Evolutionary conservation across 2,797 vertebrate species (phyloP).

Genomic region (Bradypodion ventrale): DNA sequence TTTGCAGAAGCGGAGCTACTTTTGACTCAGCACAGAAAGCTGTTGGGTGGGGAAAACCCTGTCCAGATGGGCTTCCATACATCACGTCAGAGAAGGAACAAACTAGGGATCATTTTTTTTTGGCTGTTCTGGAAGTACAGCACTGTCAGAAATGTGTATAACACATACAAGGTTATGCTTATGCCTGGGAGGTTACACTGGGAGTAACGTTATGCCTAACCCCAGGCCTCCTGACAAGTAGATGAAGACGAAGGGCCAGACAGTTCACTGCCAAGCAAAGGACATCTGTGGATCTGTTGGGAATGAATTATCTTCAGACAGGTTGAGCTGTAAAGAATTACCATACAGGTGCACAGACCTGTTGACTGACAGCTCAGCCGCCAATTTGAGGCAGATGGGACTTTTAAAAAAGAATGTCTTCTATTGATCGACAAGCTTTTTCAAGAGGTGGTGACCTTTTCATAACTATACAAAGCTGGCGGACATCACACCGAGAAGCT

Average conservation of each 20-base stretch:
- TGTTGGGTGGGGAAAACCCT: not conserved
- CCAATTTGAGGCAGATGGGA: not conserved
- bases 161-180: not conserved
- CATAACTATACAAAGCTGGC: slow-evolving; percentile 1
- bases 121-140: not conserved
- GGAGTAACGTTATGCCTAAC: slow-evolving; percentile 32
- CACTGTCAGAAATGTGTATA: not conserved
- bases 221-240: slow-evolving; percentile 40
- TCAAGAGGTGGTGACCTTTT: slow-evolving; percentile 11
- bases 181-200: slow-evolving; percentile 13
- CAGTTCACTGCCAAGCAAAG: slow-evolving; percentile 37
- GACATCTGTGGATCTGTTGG: slow-evolving; percentile 19
- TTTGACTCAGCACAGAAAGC: not conserved
- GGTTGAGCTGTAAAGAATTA: slow-evolving; percentile 49
- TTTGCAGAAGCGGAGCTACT: not conserved
- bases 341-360: not conserved
- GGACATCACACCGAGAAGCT: not conserved
- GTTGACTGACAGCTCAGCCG: slow-evolving; percentile 37
- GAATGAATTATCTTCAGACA: slow-evolving; percentile 48
- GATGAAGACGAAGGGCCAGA: slow-evolving; percentile 46
- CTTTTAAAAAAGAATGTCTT: not conserved
- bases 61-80: not conserved
- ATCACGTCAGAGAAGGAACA: not conserved
- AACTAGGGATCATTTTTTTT: not conserved
- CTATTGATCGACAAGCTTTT: slow-evolving; percentile 26